Conservation (phyloP, 1,140 invertebrate genomes). For the Rhizoglyphus robini region DNA sequence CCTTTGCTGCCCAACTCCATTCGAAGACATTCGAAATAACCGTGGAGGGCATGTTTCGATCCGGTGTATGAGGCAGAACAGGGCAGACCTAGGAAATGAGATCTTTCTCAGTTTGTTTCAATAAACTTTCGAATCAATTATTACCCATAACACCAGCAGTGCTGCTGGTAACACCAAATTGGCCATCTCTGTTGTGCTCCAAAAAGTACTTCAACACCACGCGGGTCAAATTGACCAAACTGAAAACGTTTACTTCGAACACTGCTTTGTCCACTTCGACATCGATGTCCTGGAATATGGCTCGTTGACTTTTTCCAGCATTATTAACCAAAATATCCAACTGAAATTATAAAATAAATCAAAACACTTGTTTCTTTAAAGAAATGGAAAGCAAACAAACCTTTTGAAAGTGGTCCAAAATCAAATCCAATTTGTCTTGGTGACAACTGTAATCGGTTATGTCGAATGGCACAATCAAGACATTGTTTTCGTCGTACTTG, state of each 20-base stretch:
- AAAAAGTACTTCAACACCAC: conserved; percentile 52
- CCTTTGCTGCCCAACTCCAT: conserved; percentile 32
- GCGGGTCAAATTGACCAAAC: conserved; percentile 52
- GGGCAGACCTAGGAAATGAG: conserved; percentile 44
- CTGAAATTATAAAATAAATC: conserved; percentile 30
- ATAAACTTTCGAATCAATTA: too few species aligned
- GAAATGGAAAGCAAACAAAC: not conserved
- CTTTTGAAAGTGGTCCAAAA: conserved; percentile 53
- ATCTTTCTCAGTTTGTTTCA: too few species aligned
- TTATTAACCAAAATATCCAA: conserved; percentile 67
- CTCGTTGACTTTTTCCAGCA: conserved; percentile 64
- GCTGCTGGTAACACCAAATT: conserved; percentile 58
- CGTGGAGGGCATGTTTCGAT: conserved; percentile 34
- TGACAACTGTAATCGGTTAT: conserved; percentile 45
- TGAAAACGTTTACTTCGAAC: conserved; percentile 69
- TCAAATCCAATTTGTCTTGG: conserved; percentile 44
- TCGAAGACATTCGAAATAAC: conserved; percentile 21
- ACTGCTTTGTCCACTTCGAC: conserved; percentile 57
- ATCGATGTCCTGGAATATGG: conserved; percentile 57
- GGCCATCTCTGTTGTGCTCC: conserved; percentile 40
- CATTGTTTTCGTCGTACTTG: conserved; percentile 17
- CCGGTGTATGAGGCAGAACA: conserved; percentile 40
- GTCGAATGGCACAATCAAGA: conserved; percentile 25
- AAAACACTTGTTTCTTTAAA: not conserved
- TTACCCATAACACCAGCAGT: conserved; percentile 45